phyloP scores from a whole-genome alignment of 53 echinoderm and acorn worm genomes.

The Paelopatides confundens region DNA sequence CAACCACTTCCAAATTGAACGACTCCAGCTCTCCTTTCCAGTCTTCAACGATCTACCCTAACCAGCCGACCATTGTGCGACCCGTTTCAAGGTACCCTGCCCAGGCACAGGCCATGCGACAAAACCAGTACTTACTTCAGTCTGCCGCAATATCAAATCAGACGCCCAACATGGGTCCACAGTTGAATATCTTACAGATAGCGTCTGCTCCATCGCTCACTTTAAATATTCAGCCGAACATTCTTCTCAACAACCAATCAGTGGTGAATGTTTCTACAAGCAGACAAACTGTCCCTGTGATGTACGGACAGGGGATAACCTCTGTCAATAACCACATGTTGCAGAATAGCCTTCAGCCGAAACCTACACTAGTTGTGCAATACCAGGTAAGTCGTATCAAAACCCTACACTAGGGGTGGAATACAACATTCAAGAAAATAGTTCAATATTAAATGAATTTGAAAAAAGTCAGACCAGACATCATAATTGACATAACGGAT shows the following conservation, averaged over 20 bases:
- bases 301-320: constrained; percentile 1
- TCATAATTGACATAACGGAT: too few species aligned
- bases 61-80: constrained; percentile 18
- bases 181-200: constrained; percentile 31
- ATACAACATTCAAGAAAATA: too few species aligned
- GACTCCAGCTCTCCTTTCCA: constrained; percentile 4
- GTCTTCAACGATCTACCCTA: neutral
- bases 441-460: too few species aligned
- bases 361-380: constrained; percentile 42
- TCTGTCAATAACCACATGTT: neutral
- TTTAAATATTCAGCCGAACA: constrained; percentile 18
- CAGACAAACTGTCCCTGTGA: neutral
- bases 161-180: constrained; percentile 8
- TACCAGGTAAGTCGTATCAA: constrained; percentile 19
- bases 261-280: neutral
- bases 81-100: constrained; percentile 27
- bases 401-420: too few species aligned
- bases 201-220: constrained; percentile 33
- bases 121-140: constrained; percentile 7
- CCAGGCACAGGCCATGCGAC: constrained; percentile 27
- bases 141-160: constrained; percentile 32
- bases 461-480: too few species aligned
- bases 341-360: constrained; percentile 3
- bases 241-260: neutral
- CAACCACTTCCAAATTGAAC: neutral